These are phyloP conservation scores for Stichodactyla helianthus DNA, from an alignment of 64 coral and sea anemone genomes.

Conservation along the genomic window DNA sequence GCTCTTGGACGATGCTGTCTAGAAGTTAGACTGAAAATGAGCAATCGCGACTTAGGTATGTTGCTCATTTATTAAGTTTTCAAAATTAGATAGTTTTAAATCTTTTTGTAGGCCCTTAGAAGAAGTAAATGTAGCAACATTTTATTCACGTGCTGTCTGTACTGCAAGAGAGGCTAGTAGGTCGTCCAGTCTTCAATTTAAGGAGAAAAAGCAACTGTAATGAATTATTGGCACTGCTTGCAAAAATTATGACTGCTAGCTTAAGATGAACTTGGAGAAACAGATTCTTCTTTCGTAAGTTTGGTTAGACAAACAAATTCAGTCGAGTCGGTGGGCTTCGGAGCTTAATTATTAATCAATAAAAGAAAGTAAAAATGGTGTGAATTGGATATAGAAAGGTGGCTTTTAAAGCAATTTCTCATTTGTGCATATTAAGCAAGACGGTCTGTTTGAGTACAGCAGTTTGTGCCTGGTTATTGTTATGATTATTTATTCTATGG, in stretches of 20 bases:
- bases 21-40: too few relatives aligned
- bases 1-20: too few relatives aligned
- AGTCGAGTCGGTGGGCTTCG: neutral
- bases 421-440: neutral
- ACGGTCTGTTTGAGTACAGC: too few relatives aligned
- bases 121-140: too few relatives aligned
- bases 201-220: too few relatives aligned
- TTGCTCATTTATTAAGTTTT: too few relatives aligned
- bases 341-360: neutral
- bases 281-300: neutral
- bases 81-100: too few relatives aligned
- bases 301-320: neutral
- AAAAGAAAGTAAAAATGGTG: neutral
- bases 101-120: too few relatives aligned
- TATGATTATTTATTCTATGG: neutral
- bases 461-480: neutral
- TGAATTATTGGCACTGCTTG: neutral
- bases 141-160: too few relatives aligned
- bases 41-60: too few relatives aligned
- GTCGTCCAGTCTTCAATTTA: too few relatives aligned
- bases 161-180: too few relatives aligned
- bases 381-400: neutral
- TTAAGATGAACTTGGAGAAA: neutral
- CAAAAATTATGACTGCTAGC: neutral
- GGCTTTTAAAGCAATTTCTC: neutral